A percentile compares a stretch with the other conserved stretches of the same genome.
Conservation (phyloP, 30 jellyfish, hydroid and myxozoan species). For the Hydractinia echinata region DNA sequence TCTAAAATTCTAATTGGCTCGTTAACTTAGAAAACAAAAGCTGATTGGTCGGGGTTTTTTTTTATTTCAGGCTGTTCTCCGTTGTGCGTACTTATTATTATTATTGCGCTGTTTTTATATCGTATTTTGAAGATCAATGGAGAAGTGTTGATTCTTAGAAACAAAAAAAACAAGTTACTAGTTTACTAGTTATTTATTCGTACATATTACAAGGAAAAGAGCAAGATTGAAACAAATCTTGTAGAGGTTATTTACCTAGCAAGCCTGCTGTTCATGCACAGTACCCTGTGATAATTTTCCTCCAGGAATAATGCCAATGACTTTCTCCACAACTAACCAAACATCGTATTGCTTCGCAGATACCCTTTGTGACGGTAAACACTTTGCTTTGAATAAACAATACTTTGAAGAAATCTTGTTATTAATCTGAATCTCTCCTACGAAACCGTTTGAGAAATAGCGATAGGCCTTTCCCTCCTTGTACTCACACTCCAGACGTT, state of each 20-base stretch:
- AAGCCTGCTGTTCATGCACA: slow-evolving; percentile 18
- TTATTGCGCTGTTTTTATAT: no score
- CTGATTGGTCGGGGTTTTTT: no score
- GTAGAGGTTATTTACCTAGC: slow-evolving; percentile 6
- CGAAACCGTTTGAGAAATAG: slow-evolving; percentile 26
- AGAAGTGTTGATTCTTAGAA: no score
- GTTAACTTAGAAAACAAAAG: no score
- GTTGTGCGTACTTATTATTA: no score
- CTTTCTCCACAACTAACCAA: slow-evolving; percentile 36
- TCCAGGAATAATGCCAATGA: neutral
- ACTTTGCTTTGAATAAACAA: slow-evolving; percentile 27
- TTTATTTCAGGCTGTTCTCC: no score
- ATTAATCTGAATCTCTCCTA: slow-evolving; percentile 20
- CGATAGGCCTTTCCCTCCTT: slow-evolving; percentile 51
- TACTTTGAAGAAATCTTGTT: neutral
- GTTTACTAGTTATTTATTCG: no score
- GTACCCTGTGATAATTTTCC: slow-evolving; percentile 15
- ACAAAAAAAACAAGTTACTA: no score
- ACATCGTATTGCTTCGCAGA: slow-evolving; percentile 33
- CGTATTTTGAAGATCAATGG: no score
- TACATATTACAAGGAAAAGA: neutral
- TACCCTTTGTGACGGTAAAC: slow-evolving; percentile 42
- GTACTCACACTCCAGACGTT: slow-evolving; percentile 45
- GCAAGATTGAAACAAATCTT: neutral
- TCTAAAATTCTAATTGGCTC: no score